Conservation (phyloP, 2,888 invertebrate species). For the Drosophila infuscata region DNA sequence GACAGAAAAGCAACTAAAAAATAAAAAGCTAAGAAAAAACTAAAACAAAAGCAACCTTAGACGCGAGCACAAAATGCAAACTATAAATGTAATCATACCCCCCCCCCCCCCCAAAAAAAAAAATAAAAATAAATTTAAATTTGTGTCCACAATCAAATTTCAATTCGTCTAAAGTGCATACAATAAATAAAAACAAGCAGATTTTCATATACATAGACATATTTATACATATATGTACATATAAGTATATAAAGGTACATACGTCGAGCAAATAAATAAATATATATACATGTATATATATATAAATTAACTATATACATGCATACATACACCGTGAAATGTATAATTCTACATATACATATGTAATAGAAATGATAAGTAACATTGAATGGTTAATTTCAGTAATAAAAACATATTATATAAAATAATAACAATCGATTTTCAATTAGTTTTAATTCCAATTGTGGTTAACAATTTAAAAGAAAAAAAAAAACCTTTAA, state of each 20-base stretch:
- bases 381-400: conserved; percentile 74
- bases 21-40: background rate
- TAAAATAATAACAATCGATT: conserved; percentile 32
- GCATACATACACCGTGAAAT: conserved; percentile 33
- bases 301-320: conserved; percentile 15
- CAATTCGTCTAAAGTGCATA: conserved; percentile 72
- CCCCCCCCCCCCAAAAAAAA: background rate
- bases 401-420: conserved; percentile 68
- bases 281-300: conserved; percentile 18
- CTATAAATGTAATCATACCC: conserved; percentile 25
- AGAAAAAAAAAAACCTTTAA: background rate
- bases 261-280: conserved; percentile 18
- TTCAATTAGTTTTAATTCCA: background rate
- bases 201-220: conserved; percentile 53
- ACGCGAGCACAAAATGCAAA: conserved; percentile 38
- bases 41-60: conserved; percentile 6
- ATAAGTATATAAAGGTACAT: conserved; percentile 28
- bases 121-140: conserved; percentile 27
- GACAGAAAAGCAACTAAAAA: conserved; percentile 11
- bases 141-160: conserved; percentile 76
- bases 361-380: conserved; percentile 63
- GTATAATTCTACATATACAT: conserved; percentile 53
- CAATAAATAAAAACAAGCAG: conserved; percentile 59
- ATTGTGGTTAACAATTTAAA: background rate
- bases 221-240: conserved; percentile 32